Evolutionary conservation across 2,113 vertebrate species (phyloP), one percentile per base, ranked within the genome.

Genomic region (Lates calcarifer): DNA sequence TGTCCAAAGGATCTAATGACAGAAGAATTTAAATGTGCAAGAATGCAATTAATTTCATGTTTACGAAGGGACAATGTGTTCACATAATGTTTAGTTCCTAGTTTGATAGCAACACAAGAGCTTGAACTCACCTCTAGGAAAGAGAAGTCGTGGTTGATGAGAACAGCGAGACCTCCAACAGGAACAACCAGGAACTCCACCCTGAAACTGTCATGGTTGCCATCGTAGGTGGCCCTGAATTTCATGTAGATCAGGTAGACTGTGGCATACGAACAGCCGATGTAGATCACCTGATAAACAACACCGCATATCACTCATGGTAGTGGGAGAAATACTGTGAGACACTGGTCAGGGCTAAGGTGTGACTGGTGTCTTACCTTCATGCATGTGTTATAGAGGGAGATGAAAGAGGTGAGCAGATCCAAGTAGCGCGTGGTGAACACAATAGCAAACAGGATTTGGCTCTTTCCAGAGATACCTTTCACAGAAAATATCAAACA

Each of bases 391-490:
- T 99, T 99, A 93, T 99, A 99, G 78, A 99, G 91, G 65, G 98
- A 99, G 95, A 99, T 98, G 93, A 98, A 99, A 62, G 98, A 96
- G 83, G 96, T 97, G 90, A 99, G 96, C 91, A 99, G 96, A 93
- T 99, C 98, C 97, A 99, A 92, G 93, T 99, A 99, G 58, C 98
- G 97, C 43, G 98, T 98, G 74, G 97, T 99, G 91, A 99, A 99
- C 90, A 99, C 98, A 78, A 98, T 90, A 86, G 97, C 98, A 95
- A 99, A 99, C 51, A 99, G 96, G 90, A 99, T 97, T 94, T 99
- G 98, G 92, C 98, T 99, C 95, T 99, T 99, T 84, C 98, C 98
- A 93, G 98, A 99, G 93, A 99, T 99, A 87, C 98, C 98, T 99
- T 67, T 6, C 43, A 64, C 5, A 83, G n/a, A 67, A 88, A 55